Conservation (phyloP, 2,113 vertebrate species). For the Dolichotis patagonum region DNA sequence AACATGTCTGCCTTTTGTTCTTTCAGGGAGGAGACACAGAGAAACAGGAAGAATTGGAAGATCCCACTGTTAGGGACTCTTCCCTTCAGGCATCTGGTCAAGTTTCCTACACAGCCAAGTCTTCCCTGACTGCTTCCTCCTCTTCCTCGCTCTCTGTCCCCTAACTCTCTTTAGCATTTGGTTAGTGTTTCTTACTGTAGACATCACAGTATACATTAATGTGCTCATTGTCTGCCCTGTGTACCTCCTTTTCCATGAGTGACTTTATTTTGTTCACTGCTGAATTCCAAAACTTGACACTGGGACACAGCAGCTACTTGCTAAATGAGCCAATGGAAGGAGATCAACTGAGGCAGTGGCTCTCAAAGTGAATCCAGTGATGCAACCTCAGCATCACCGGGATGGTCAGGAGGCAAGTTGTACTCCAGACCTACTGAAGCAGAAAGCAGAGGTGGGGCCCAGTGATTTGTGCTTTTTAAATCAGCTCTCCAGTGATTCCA, state of each 20-base stretch:
- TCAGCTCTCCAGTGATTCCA: neutral
- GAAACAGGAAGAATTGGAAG: accelerated
- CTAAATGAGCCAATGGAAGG: neutral
- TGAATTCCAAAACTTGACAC: neutral
- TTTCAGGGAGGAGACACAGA: neutral
- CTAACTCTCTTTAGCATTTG: too few relatives aligned
- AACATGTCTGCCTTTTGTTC: accelerated
- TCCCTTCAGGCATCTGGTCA: neutral
- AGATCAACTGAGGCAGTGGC: accelerated
- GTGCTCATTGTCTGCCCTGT: neutral
- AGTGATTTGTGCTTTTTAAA: neutral
- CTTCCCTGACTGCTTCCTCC: neutral
- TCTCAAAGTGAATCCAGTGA: neutral
- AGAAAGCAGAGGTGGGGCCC: neutral
- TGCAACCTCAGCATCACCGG: neutral
- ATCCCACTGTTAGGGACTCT: neutral
- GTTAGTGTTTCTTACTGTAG: neutral
- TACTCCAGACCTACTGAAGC: neutral
- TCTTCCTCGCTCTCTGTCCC: accelerated
- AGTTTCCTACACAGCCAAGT: neutral
- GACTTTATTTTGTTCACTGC: neutral
- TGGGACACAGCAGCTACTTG: neutral
- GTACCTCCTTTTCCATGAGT: too few relatives aligned
- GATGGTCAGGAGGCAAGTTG: neutral
- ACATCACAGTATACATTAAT: neutral